phyloP scores from a whole-genome alignment of 2,113 vertebrate genomes.

The Eupsittula cactorum region DNA sequence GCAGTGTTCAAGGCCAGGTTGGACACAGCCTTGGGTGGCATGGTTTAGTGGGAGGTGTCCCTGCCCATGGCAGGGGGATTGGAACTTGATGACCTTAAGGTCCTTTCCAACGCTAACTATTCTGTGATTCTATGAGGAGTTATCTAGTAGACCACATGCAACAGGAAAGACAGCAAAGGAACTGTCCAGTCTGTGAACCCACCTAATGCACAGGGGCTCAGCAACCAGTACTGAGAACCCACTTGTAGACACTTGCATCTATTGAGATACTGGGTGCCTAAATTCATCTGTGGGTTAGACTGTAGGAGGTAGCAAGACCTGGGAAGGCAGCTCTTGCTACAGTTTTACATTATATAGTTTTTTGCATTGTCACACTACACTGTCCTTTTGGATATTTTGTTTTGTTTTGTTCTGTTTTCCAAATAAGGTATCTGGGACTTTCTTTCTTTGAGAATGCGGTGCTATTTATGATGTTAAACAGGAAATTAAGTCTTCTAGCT shows the following conservation, averaged over 20 bases:
- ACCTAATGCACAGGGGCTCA: background rate
- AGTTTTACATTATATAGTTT: background rate
- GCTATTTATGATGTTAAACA: background rate
- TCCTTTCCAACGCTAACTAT: too few species aligned
- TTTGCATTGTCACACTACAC: background rate
- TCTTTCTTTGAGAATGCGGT: background rate
- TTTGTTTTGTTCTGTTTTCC: background rate
- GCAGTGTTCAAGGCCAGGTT: too few species aligned
- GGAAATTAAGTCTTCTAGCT: constrained; percentile 18
- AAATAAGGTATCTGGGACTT: background rate
- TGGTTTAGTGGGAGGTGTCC: too few species aligned
- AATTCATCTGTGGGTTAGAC: background rate
- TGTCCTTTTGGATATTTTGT: background rate
- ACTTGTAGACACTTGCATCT: background rate
- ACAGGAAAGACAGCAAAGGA: background rate
- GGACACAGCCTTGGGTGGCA: too few species aligned
- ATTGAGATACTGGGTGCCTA: background rate
- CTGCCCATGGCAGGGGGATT: too few species aligned
- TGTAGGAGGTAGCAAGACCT: background rate
- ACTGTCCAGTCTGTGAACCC: background rate
- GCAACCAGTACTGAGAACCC: background rate
- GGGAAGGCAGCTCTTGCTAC: background rate
- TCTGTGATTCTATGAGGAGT: background rate
- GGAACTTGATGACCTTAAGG: too few species aligned
- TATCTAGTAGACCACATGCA: background rate